Base-by-base conservation (phyloP, 2,797 vertebrate genomes). In the Hydrophis major region DNA sequence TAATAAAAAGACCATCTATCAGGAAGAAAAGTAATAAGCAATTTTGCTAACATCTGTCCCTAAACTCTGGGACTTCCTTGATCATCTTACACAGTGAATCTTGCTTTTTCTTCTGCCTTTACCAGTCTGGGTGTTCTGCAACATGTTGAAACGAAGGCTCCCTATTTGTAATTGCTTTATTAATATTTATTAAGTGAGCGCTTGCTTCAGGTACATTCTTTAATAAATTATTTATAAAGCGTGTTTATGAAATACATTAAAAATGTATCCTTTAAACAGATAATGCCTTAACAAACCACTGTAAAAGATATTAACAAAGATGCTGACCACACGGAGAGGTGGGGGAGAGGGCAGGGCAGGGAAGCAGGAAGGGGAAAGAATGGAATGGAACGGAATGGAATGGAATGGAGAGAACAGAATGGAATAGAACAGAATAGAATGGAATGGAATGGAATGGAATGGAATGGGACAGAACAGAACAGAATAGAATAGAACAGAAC, bases 231-330 rank as follows among this genome's bases (percentile, higher is more conserved):
- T 98, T 97, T 97, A 97, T 97, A 97, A 95, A 11, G 94, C 93
- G 90, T 91, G 94, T 95, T 97, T 93, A 97, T 97, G 97, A 97
- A 97, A 94, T 95, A 96, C 97, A 97, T 98, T 98, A 97, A 98
- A 97, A 97, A 97, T 97, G 97, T 96, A 98, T 97, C 95, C 93
- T 97, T 96, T 97, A 97, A 97, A 97, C 97, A 98, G 96, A 97
- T 94, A 95, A 96, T 7, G 0, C 96, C 97, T 96, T 96, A 94
- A 97, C 94, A 96, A 95, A 96, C 96, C 92, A 89, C 92, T 95
- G 32, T 12, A 96, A 97, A 91, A 74, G 88, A 93, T 96, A 96
- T 94, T 93, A 95, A 94, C 96, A 69, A 60, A 86, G 60, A 96
- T 94, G 94, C 94, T 0, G 37, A 87, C 86, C 92, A 56, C 94